phyloP scores from a whole-genome alignment of 2,888 invertebrate genomes.

The Tachina fera region DNA sequence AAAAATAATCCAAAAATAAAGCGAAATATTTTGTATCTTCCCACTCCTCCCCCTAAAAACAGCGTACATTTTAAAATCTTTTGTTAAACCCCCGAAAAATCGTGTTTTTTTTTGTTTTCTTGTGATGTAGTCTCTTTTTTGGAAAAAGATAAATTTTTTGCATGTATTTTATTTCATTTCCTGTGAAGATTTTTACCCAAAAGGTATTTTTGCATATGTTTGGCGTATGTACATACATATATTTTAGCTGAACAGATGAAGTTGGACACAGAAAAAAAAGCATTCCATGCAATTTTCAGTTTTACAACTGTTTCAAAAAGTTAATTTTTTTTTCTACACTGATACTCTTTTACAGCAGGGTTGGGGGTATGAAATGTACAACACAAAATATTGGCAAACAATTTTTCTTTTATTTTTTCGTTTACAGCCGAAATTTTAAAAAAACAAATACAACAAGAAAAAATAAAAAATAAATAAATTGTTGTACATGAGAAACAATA shows the following conservation, averaged over 20 bases:
- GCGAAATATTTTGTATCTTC: conserved; percentile 21
- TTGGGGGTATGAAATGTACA: conserved; percentile 23
- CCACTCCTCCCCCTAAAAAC: neutral
- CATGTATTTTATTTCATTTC: conserved; percentile 69
- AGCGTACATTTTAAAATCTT: conserved; percentile 62
- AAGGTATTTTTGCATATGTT: conserved; percentile 72
- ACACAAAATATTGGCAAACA: conserved; percentile 69
- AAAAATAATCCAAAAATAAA: conserved; percentile 56
- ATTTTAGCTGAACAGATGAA: conserved; percentile 45
- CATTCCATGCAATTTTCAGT: conserved; percentile 69
- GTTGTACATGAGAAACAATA: conserved; percentile 66
- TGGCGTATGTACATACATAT: conserved; percentile 66
- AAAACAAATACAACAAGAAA: conserved; percentile 42
- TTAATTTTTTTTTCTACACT: conserved; percentile 28
- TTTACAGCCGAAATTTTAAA: conserved; percentile 47
- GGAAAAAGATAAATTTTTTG: conserved; percentile 42
- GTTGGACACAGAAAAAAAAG: conserved; percentile 38
- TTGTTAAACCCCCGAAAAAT: conserved; percentile 53
- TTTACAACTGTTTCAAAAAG: conserved; percentile 70
- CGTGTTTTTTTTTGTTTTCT: conserved; percentile 21
- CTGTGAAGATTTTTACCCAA: conserved; percentile 67
- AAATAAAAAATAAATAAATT: conserved; percentile 8
- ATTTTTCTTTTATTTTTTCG: conserved; percentile 12
- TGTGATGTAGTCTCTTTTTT: conserved; percentile 50
- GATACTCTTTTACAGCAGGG: neutral